Percentiles rank a stretch among this genome's conserved stretches.
phyloP scores from a whole-genome alignment of 1,140 invertebrate genomes.

The Leptinotarsa undecemlineata region DNA sequence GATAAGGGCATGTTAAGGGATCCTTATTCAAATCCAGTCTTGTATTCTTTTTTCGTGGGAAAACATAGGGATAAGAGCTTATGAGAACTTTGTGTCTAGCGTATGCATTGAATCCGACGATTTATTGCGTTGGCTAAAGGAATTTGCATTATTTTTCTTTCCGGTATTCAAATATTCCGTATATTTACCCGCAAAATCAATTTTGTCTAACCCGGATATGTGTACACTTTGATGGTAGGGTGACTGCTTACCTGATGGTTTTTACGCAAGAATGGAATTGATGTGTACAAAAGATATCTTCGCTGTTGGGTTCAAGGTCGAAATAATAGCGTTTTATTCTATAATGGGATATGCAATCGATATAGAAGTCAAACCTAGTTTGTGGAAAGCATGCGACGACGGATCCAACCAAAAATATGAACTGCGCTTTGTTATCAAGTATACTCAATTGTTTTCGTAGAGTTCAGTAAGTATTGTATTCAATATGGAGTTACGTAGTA shows the following conservation, averaged over 20 bases:
- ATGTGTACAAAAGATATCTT: neutral
- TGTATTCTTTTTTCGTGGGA: constrained; percentile 43
- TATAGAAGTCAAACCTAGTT: too few species aligned
- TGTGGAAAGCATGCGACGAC: too few species aligned
- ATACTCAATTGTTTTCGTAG: too few species aligned
- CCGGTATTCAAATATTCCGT: constrained; percentile 22
- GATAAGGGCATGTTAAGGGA: constrained; percentile 42
- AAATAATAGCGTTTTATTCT: neutral
- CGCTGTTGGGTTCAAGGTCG: neutral
- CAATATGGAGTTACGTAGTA: too few species aligned
- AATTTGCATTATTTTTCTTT: constrained; percentile 42
- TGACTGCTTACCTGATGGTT: constrained; percentile 5
- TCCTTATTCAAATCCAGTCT: constrained; percentile 43
- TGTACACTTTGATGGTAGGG: constrained; percentile 9
- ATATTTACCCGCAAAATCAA: constrained; percentile 28
- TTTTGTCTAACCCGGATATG: constrained; percentile 21
- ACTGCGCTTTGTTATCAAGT: too few species aligned
- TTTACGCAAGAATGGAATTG: neutral
- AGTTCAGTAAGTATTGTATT: too few species aligned
- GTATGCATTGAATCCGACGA: constrained; percentile 32
- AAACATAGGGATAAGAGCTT: constrained; percentile 33
- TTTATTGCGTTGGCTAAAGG: constrained; percentile 39
- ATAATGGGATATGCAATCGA: too few species aligned
- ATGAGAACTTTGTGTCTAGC: constrained; percentile 28
- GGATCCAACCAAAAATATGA: too few species aligned